These are phyloP conservation scores for Tachystola acroxantha DNA, from an alignment of 2,888 invertebrate species.

Conservation along the genomic window DNA sequence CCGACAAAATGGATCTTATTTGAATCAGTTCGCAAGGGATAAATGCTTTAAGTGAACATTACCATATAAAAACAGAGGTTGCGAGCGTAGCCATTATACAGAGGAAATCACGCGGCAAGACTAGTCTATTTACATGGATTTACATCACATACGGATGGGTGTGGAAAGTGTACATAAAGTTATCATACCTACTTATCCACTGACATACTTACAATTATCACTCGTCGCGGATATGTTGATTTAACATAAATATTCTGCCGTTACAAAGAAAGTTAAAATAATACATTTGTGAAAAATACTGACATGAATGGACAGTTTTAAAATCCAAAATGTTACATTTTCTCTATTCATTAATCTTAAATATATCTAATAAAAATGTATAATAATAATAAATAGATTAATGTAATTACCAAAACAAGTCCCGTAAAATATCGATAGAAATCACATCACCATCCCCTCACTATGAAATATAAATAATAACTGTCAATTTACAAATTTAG, in stretches of 20 bases:
- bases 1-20: too few relatives aligned
- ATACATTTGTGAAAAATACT: background rate
- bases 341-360: too few relatives aligned
- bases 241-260: background rate
- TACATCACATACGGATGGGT: constrained; percentile 17
- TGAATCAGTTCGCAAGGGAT: too few relatives aligned
- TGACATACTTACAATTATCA: constrained; percentile 27
- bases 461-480: background rate
- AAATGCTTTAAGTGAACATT: too few relatives aligned
- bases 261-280: background rate
- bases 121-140: constrained; percentile 20
- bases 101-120: constrained; percentile 16
- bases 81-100: background rate
- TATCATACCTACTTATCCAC: constrained; percentile 19
- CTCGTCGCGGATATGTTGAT: constrained; percentile 10
- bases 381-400: too few relatives aligned
- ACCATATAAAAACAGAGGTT: too few relatives aligned
- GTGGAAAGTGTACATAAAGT: constrained; percentile 18
- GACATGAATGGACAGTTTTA: too few relatives aligned
- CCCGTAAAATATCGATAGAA: background rate
- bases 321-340: too few relatives aligned
- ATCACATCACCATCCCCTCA: background rate
- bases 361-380: too few relatives aligned
- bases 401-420: too few relatives aligned
- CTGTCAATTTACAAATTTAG: background rate